Evolutionary conservation across 2,113 vertebrate genomes (phyloP).

Genomic region (Orientallactaga bullata): DNA sequence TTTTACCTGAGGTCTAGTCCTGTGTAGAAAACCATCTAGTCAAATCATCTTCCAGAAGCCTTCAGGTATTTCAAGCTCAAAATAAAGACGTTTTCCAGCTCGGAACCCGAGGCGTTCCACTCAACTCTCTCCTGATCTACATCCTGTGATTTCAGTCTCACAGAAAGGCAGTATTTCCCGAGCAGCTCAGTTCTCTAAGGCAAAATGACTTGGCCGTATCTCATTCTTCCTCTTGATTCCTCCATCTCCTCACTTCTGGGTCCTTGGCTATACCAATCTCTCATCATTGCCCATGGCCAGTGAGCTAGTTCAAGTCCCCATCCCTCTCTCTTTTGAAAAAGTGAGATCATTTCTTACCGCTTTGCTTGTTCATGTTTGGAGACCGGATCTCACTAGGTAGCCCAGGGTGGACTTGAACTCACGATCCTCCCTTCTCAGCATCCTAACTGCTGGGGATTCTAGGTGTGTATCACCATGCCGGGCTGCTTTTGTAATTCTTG

Average conservation of each 20-base stretch:
- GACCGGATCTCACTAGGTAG: not conserved
- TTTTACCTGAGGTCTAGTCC: not conserved
- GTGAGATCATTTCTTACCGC: not conserved
- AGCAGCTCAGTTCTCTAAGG: not conserved
- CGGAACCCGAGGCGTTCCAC: fast-evolving
- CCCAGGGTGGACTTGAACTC: not conserved
- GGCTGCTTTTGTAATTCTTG: not conserved
- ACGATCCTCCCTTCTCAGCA: no score
- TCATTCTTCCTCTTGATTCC: not conserved
- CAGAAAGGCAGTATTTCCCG: fast-evolving
- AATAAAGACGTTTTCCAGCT: not conserved
- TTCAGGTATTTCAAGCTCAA: not conserved
- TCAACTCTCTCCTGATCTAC: fast-evolving
- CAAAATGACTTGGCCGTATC: not conserved
- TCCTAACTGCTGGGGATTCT: not conserved
- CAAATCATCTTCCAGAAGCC: not conserved
- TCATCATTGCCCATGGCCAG: not conserved
- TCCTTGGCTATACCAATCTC: not conserved
- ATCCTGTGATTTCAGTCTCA: not conserved
- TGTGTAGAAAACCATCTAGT: not conserved
- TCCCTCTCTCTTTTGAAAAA: not conserved
- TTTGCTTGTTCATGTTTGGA: not conserved
- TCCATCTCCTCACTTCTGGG: not conserved
- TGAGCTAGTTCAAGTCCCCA: not conserved
- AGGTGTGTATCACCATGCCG: not conserved